A percentile compares a stretch with the other conserved stretches of the same genome.
Evolutionary conservation across 2,113 vertebrate species (phyloP).

Genomic region (Azemiops feae): DNA sequence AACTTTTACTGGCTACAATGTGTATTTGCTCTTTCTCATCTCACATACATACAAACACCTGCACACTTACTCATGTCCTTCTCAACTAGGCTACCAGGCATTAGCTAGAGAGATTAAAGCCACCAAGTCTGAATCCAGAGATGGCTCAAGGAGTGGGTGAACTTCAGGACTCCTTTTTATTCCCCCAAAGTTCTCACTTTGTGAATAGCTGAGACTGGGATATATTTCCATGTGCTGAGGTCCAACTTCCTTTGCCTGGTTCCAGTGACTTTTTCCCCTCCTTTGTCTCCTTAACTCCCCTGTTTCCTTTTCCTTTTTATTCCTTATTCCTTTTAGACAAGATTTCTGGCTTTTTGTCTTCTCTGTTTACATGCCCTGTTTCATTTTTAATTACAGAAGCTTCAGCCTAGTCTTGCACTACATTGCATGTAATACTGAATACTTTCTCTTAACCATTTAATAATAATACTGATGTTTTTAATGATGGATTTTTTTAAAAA

Average conservation of each 20-base stretch:
- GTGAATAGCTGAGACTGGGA: neutral
- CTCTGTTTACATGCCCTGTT: neutral
- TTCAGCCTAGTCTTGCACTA: neutral
- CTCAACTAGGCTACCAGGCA: neutral
- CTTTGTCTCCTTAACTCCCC: neutral
- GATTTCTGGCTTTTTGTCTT: neutral
- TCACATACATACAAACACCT: neutral
- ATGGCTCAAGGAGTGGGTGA: too few relatives aligned
- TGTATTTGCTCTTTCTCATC: neutral
- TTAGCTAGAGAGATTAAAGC: too few relatives aligned
- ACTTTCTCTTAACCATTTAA: neutral
- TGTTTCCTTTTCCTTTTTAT: neutral
- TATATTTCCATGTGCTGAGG: neutral
- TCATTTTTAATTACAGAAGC: neutral
- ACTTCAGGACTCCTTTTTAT: neutral
- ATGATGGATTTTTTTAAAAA: too few relatives aligned
- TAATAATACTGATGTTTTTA: neutral
- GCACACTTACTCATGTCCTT: neutral
- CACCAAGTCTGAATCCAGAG: too few relatives aligned
- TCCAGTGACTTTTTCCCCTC: neutral
- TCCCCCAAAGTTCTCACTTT: neutral
- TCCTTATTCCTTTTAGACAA: neutral
- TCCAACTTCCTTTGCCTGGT: neutral
- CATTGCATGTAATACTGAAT: neutral
- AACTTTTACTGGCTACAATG: neutral